These are phyloP conservation scores for Lasioglossum malachurum DNA, from an alignment of 2,888 invertebrate genomes.

Conservation along the genomic window DNA sequence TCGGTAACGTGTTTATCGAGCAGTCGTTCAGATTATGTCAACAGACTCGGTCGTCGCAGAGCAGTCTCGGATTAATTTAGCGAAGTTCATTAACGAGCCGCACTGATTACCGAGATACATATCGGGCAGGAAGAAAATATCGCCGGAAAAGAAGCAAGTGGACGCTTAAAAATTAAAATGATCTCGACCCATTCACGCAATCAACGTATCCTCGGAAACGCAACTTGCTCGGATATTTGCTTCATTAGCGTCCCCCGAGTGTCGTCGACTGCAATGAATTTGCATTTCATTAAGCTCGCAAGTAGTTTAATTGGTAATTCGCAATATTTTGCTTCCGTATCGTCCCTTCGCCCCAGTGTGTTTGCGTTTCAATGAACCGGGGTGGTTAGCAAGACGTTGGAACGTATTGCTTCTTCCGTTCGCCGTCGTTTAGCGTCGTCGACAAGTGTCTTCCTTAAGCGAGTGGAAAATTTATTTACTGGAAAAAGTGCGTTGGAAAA, in stretches of 20 bases:
- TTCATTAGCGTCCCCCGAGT: slow-evolving; percentile 7
- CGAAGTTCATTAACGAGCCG: slow-evolving; percentile 23
- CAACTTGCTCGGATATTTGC: slow-evolving; percentile 18
- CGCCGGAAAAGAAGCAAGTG: not conserved
- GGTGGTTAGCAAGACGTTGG: not conserved
- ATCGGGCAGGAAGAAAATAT: not conserved
- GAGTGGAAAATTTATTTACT: not conserved
- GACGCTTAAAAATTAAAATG: not conserved
- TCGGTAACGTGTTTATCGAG: not conserved
- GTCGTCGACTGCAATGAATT: slow-evolving; percentile 2
- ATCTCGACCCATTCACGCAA: not conserved
- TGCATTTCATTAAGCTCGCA: slow-evolving; percentile 16
- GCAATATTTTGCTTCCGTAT: not conserved
- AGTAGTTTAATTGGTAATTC: slow-evolving; percentile 4
- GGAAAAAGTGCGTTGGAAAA: not conserved
- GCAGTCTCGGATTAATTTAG: not conserved
- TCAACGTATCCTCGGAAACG: slow-evolving; percentile 8
- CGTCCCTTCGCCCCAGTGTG: not conserved
- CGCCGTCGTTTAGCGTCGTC: not conserved
- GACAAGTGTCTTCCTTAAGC: not conserved
- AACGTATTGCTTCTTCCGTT: not conserved
- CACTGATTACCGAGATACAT: slow-evolving; percentile 19
- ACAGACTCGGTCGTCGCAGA: slow-evolving; percentile 9
- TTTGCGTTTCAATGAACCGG: not conserved
- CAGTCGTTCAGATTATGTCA: slow-evolving; percentile 32